A percentile compares a stretch with the other conserved stretches of the same genome.
Evolutionary conservation across 2,888 invertebrate genomes (phyloP).

Genomic region (Pseudolycoriella hygida): DNA sequence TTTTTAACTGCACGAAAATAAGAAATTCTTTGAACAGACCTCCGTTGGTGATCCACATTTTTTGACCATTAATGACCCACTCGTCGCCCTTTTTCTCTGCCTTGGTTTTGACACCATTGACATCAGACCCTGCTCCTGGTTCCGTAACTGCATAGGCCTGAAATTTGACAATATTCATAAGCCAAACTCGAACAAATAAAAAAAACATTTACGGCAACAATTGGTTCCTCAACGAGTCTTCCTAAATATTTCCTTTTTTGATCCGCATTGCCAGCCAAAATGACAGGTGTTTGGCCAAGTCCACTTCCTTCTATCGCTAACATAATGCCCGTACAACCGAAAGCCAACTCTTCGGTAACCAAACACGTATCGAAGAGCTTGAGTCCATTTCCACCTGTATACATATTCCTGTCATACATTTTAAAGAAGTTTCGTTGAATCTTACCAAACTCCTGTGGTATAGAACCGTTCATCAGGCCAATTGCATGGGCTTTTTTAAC

Average conservation of each 20-base stretch:
- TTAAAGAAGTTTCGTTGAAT: too few species aligned
- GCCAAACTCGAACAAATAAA: too few species aligned
- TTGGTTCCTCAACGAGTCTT: slow-evolving; percentile 71
- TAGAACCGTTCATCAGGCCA: slow-evolving; percentile 74
- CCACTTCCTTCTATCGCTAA: slow-evolving; percentile 82
- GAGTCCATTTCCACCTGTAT: too few species aligned
- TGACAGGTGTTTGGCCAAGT: slow-evolving; percentile 40
- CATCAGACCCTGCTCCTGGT: slow-evolving; percentile 92
- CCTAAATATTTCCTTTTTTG: slow-evolving; percentile 93
- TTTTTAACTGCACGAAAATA: too few species aligned
- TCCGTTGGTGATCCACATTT: slow-evolving; percentile 99
- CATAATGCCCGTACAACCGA: slow-evolving; percentile 82
- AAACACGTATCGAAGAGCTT: slow-evolving; percentile 29
- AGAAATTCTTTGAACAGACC: too few species aligned
- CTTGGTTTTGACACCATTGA: slow-evolving; percentile 73
- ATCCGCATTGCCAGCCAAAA: slow-evolving; percentile 46
- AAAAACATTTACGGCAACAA: slow-evolving; percentile 40
- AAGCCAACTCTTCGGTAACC: slow-evolving; percentile 78
- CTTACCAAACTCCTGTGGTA: slow-evolving; percentile 66
- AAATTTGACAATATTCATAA: too few species aligned
- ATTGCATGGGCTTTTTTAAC: slow-evolving; percentile 83
- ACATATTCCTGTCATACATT: too few species aligned
- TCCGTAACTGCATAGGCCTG: slow-evolving; percentile 89
- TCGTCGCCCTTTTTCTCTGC: slow-evolving; percentile 92
- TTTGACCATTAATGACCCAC: slow-evolving; percentile 86